Evolutionary conservation across 2,888 invertebrate genomes (phyloP).

Genomic region (Aporophyla nigra): DNA sequence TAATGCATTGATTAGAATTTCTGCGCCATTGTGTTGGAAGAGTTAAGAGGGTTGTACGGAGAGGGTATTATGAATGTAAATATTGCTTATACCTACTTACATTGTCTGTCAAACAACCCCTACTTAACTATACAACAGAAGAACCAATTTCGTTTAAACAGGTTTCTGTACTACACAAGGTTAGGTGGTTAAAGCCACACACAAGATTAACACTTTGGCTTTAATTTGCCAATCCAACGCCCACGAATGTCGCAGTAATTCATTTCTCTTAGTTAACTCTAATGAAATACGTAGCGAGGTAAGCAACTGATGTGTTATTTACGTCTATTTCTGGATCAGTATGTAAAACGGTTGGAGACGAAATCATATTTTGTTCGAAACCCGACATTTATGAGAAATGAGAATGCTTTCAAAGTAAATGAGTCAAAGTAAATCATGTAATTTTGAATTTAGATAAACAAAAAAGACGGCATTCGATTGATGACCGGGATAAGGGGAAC

Average conservation of each 20-base stretch:
- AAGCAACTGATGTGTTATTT: conserved; percentile 46
- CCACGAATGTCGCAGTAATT: conserved; percentile 61
- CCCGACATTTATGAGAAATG: conserved; percentile 20
- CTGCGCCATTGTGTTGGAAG: conserved; percentile 57
- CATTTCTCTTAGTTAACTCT: conserved; percentile 60
- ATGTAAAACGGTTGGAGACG: conserved; percentile 9
- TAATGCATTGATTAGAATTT: conserved; percentile 66
- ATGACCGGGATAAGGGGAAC: conserved; percentile 52
- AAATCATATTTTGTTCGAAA: neutral
- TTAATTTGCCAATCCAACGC: conserved; percentile 58
- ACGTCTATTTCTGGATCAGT: conserved; percentile 41
- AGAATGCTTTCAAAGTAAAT: conserved; percentile 29
- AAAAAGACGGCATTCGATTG: conserved; percentile 53
- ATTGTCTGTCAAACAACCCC: conserved; percentile 55
- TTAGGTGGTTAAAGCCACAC: conserved; percentile 32
- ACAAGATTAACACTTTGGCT: conserved; percentile 56
- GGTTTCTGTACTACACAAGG: conserved; percentile 31
- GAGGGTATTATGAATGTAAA: conserved; percentile 64
- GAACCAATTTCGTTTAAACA: conserved; percentile 52
- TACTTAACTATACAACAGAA: conserved; percentile 28
- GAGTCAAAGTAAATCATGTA: conserved; percentile 39
- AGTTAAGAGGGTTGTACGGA: conserved; percentile 53
- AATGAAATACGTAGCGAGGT: conserved; percentile 43
- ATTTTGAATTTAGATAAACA: conserved; percentile 38
- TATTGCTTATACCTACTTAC: conserved; percentile 61